Conservation (phyloP, 1,140 invertebrate genomes). For the Nylanderia fulva region DNA sequence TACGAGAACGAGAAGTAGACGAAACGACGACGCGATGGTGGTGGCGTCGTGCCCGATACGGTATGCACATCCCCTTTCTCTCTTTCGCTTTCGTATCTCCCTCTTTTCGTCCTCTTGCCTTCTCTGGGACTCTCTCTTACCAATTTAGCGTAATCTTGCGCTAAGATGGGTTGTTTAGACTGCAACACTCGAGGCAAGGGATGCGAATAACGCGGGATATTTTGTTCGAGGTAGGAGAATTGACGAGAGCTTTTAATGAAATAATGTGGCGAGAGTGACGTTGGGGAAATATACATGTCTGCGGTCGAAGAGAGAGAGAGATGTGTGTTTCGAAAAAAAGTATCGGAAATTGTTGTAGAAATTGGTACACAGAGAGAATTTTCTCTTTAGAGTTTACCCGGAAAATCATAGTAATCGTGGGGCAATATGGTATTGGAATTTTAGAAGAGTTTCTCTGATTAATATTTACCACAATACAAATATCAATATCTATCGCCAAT, state of each 20-base stretch:
- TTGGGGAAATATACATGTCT: neutral
- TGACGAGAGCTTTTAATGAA: slow-evolving; percentile 45
- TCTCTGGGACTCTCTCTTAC: neutral
- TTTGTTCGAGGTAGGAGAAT: neutral
- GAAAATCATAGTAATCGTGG: no score
- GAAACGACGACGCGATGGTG: slow-evolving; percentile 44
- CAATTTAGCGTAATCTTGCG: slow-evolving; percentile 41
- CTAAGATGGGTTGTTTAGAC: slow-evolving; percentile 51
- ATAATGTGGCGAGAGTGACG: neutral
- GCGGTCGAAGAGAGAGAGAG: neutral
- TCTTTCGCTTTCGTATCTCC: neutral
- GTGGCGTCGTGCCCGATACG: slow-evolving; percentile 41
- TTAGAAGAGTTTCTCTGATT: no score
- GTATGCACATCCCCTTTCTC: neutral
- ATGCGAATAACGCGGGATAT: neutral
- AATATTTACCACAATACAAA: no score
- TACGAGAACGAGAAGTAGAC: slow-evolving; percentile 64
- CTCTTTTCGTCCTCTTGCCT: neutral
- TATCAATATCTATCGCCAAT: no score
- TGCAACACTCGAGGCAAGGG: slow-evolving; percentile 4
- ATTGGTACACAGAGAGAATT: no score
- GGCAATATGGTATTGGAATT: no score
- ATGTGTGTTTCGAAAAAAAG: neutral
- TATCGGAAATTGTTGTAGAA: neutral
- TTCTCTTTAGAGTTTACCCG: no score